phyloP scores from a whole-genome alignment of 2,113 vertebrate species.

The Hippopotamus amphibius region DNA sequence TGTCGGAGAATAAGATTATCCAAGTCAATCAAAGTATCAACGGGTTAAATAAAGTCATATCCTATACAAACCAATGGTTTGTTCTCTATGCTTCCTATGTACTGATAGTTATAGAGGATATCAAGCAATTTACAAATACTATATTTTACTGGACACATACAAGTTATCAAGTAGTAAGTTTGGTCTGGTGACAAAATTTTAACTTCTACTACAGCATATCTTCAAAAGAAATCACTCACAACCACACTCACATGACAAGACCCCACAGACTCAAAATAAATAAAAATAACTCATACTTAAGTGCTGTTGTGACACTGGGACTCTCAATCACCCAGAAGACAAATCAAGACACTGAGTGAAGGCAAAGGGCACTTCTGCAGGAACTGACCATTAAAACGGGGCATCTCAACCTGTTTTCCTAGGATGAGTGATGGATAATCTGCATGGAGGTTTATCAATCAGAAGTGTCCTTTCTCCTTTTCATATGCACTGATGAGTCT shows the following conservation, averaged over 20 bases:
- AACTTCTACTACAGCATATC: not conserved
- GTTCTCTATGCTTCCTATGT: not conserved
- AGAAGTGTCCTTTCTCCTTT: constrained; percentile 29
- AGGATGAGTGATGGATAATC: not conserved
- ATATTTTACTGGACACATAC: not conserved
- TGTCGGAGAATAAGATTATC: constrained; percentile 11
- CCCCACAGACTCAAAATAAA: constrained; percentile 49
- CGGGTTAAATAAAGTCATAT: not conserved
- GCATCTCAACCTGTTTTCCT: constrained; percentile 28
- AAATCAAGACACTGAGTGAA: not conserved
- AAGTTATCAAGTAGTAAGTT: not conserved
- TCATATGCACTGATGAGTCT: not conserved
- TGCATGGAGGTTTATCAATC: not conserved
- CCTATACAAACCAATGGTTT: not conserved
- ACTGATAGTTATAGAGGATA: not conserved
- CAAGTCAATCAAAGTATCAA: not conserved
- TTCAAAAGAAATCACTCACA: constrained; percentile 26
- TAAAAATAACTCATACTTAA: constrained; percentile 37
- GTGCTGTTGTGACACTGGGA: not conserved
- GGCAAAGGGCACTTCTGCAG: not conserved
- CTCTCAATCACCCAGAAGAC: not conserved
- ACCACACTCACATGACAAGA: not conserved
- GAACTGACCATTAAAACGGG: constrained; percentile 14
- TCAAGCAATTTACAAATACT: not conserved
- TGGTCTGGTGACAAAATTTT: not conserved